Evolutionary conservation across 2,888 invertebrate genomes (phyloP).

Genomic region (Drosophila longiperda): DNA sequence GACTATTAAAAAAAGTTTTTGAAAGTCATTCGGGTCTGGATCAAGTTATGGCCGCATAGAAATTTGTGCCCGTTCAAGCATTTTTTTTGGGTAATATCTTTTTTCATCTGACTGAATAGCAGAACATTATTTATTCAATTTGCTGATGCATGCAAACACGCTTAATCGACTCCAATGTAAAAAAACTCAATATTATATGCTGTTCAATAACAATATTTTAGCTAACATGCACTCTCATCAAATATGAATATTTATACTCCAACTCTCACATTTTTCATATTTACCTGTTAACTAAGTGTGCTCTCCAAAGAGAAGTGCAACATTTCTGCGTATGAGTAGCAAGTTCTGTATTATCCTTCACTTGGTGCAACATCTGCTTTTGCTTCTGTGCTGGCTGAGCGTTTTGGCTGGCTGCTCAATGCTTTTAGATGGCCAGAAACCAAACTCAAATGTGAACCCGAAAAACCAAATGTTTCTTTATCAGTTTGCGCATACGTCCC

Average conservation of each 20-base stretch:
- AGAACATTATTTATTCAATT: neutral
- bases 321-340: constrained; percentile 41
- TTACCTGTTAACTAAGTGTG: constrained; percentile 11
- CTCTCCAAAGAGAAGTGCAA: neutral
- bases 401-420: constrained; percentile 45
- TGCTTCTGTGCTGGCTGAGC: constrained; percentile 1
- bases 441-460: neutral
- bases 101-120: neutral
- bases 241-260: constrained; percentile 39
- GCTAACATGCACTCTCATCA: constrained; percentile 1
- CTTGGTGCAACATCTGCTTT: constrained; percentile 8
- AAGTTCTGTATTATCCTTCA: constrained; percentile 25
- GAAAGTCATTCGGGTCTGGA: neutral
- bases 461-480: constrained; percentile 7
- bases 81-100: neutral
- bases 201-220: neutral
- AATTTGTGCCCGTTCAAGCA: neutral
- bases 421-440: constrained; percentile 34
- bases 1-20: neutral
- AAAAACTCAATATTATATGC: neutral
- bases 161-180: neutral
- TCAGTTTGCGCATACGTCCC: constrained; percentile 41
- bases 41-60: neutral
- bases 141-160: neutral
- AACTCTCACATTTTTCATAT: neutral